These are phyloP conservation scores for Microctonus hyperodae DNA, from an alignment of 2,888 invertebrate genomes.

Conservation along the genomic window DNA sequence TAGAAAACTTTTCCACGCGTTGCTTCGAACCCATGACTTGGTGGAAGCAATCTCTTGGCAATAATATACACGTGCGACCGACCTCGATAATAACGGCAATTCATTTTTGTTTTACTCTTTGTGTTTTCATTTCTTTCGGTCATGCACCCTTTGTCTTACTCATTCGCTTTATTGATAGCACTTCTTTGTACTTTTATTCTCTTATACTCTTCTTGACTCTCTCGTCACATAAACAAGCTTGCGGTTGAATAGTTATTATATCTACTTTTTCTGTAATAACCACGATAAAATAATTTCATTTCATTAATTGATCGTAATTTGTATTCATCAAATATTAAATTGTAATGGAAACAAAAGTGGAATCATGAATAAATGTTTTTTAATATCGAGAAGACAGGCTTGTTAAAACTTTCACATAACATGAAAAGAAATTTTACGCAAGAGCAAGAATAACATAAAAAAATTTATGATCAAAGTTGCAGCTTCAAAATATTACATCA, in stretches of 20 bases:
- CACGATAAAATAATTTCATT: neutral
- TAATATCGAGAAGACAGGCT: neutral
- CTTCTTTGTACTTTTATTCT: neutral
- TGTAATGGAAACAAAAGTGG: too few relatives aligned
- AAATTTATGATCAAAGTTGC: constrained; percentile 14
- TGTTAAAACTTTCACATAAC: neutral
- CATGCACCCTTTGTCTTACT: neutral
- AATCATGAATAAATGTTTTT: neutral
- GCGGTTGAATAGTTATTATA: neutral
- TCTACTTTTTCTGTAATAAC: neutral
- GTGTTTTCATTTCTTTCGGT: constrained; percentile 9
- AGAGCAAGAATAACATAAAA: constrained; percentile 17
- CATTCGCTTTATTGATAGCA: constrained; percentile 1
- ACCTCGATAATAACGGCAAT: constrained; percentile 47
- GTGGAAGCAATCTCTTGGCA: constrained; percentile 48
- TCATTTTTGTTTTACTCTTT: constrained; percentile 37
- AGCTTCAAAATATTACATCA: constrained; percentile 15
- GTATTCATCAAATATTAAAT: too few relatives aligned
- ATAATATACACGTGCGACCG: constrained; percentile 54
- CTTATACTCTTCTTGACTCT: neutral
- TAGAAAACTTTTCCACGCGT: constrained; percentile 42
- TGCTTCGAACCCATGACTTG: constrained; percentile 36
- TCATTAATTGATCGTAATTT: neutral
- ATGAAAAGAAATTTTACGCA: constrained; percentile 1
- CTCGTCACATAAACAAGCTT: neutral